Evolutionary conservation across 2,797 vertebrate species (phyloP).

Genomic region (Borostomias antarcticus): DNA sequence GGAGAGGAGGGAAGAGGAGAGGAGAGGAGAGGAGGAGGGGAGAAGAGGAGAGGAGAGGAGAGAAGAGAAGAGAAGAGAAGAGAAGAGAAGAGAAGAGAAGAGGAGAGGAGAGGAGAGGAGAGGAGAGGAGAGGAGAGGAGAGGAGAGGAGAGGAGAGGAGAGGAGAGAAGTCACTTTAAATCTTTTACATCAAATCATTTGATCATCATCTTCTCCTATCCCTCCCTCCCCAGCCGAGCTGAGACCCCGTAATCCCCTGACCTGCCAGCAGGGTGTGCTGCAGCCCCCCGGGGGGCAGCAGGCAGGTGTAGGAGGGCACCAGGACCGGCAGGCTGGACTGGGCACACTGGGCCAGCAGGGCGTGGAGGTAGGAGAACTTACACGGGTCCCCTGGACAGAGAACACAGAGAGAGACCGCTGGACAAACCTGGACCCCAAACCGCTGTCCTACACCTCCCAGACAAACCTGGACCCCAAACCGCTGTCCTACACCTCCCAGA

Average conservation of each 20-base stretch:
- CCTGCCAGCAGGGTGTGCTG: slow-evolving; percentile 63
- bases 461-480: neutral
- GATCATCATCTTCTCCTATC: no score
- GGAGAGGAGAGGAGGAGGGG: no score
- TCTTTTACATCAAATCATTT: no score
- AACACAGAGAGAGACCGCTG: no score
- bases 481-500: neutral
- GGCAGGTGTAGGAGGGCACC: slow-evolving; percentile 71
- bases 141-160: no score
- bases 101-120: no score
- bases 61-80: no score
- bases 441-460: neutral
- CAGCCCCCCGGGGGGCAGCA: slow-evolving; percentile 68
- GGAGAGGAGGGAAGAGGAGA: no score
- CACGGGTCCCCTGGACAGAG: slow-evolving; percentile 67
- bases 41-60: no score
- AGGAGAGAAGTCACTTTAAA: no score
- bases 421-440: neutral
- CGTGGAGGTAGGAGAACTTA: slow-evolving; percentile 67
- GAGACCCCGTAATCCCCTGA: slow-evolving; percentile 22
- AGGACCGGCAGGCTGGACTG: slow-evolving; percentile 71
- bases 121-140: no score
- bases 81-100: no score
- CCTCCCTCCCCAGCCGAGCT: neutral
- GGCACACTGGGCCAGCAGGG: slow-evolving; percentile 65